These are phyloP conservation scores for Xiphophorus hellerii DNA, from an alignment of 2,113 vertebrate species.

Conservation along the genomic window DNA sequence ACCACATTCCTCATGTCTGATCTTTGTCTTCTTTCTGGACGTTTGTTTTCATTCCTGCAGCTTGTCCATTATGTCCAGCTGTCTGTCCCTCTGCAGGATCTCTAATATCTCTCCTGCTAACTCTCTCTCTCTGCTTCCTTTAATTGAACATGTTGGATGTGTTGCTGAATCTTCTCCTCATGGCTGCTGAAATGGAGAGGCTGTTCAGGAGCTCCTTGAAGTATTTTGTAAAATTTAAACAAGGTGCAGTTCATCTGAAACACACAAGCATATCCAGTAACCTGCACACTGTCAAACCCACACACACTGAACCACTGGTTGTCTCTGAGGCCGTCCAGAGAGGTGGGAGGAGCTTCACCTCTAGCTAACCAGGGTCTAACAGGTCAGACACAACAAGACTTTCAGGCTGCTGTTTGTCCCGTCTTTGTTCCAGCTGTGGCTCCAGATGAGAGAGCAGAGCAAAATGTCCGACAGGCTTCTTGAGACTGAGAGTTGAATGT, in stretches of 20 bases:
- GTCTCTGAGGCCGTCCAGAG: constrained; percentile 29
- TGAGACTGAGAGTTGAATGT: not conserved
- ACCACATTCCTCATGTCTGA: constrained; percentile 39
- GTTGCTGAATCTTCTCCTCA: constrained; percentile 21
- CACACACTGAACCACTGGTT: constrained; percentile 11
- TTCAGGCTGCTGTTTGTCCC: constrained; percentile 63
- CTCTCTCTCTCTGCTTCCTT: constrained; percentile 14
- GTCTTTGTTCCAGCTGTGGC: constrained; percentile 58
- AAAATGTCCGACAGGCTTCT: not conserved
- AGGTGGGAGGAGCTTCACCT: constrained; percentile 49
- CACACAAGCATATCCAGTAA: constrained; percentile 1
- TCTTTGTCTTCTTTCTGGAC: constrained; percentile 62
- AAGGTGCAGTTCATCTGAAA: not conserved
- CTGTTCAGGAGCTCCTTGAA: not conserved
- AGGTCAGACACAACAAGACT: constrained; percentile 72
- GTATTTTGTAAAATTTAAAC: constrained; percentile 32
- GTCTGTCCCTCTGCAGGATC: constrained; percentile 12
- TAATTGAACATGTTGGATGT: constrained; percentile 13
- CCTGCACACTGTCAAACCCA: constrained; percentile 6
- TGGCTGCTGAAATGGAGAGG: constrained; percentile 19
- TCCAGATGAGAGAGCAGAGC: constrained; percentile 39
- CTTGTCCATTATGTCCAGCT: constrained; percentile 41
- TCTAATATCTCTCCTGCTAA: not conserved
- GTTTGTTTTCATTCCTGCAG: constrained; percentile 66
- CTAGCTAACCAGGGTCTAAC: constrained; percentile 47